A percentile compares a stretch with the other conserved stretches of the same genome.
phyloP scores from a whole-genome alignment of 2,888 invertebrate species.

The Unio pictorum region DNA sequence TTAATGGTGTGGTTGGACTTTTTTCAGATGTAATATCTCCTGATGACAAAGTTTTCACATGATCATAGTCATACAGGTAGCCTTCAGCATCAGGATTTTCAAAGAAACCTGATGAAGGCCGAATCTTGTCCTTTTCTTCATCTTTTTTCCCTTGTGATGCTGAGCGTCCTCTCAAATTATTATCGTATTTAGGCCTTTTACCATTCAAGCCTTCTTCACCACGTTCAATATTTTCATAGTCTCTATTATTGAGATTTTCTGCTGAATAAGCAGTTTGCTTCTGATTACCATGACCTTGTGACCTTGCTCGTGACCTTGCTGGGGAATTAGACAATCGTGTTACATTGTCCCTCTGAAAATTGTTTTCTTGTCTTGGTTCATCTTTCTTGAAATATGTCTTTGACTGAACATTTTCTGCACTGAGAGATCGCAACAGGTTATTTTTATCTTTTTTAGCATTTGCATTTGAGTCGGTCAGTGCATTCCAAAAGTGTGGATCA shows the following conservation, averaged over 20 bases:
- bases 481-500: slow-evolving; percentile 30
- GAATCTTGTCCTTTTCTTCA: slow-evolving; percentile 11
- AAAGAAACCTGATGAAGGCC: slow-evolving; percentile 31
- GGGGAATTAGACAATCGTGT: slow-evolving; percentile 27
- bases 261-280: neutral
- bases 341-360: slow-evolving; percentile 21
- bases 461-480: slow-evolving; percentile 24
- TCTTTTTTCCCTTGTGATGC: slow-evolving; percentile 6
- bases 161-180: slow-evolving; percentile 2
- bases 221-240: slow-evolving; percentile 3
- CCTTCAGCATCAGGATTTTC: slow-evolving; percentile 48
- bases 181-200: slow-evolving; percentile 7
- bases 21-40: slow-evolving; percentile 19
- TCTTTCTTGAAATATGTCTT: slow-evolving; percentile 5
- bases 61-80: slow-evolving; percentile 44
- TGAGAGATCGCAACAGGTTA: slow-evolving; percentile 10
- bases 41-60: slow-evolving; percentile 28
- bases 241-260: slow-evolving; percentile 1
- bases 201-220: slow-evolving; percentile 18
- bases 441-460: neutral
- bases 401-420: slow-evolving; percentile 15
- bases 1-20: slow-evolving; percentile 1
- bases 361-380: slow-evolving; percentile 4
- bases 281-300: slow-evolving; percentile 1
- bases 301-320: neutral